These are phyloP conservation scores for Tapirus indicus DNA, from an alignment of 2,797 vertebrate genomes.

Conservation along the genomic window DNA sequence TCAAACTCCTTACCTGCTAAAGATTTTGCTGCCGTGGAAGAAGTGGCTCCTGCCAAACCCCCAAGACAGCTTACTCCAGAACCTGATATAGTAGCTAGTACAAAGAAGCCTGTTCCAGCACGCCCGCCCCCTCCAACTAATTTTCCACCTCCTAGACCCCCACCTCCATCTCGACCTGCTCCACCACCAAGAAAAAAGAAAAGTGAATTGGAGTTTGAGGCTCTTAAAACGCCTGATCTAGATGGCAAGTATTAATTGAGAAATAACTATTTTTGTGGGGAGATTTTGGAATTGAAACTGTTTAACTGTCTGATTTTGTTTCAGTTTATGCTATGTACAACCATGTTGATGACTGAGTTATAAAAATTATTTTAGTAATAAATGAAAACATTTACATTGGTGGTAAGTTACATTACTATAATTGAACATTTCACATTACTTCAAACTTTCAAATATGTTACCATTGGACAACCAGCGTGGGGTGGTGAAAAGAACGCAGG, in stretches of 20 bases:
- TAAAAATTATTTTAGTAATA: constrained; percentile 37
- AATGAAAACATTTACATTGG: constrained; percentile 35
- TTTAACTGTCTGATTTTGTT: constrained; percentile 59
- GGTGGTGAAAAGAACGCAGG: constrained; percentile 12
- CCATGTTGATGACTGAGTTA: not conserved
- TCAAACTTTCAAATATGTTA: constrained; percentile 47
- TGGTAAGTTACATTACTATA: constrained; percentile 49
- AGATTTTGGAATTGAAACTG: constrained; percentile 37
- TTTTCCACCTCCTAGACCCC: constrained; percentile 95
- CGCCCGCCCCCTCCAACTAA: constrained; percentile 95
- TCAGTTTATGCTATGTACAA: constrained; percentile 38
- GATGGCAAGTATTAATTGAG: constrained; percentile 91
- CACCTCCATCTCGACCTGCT: constrained; percentile 94
- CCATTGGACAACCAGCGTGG: not conserved
- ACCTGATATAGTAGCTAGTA: constrained; percentile 99
- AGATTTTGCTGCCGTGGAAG: constrained; percentile 87
- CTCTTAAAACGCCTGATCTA: constrained; percentile 90
- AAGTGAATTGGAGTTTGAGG: constrained; percentile 91
- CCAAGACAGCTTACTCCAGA: constrained; percentile 95
- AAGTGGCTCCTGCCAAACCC: constrained; percentile 93
- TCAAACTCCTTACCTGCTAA: constrained; percentile 83
- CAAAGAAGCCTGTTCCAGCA: constrained; percentile 95
- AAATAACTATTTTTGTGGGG: constrained; percentile 30
- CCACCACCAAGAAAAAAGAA: constrained; percentile 95
- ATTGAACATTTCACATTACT: constrained; percentile 49